Conservation (phyloP, 2,797 vertebrate species). For the Gobio occitaniae region DNA sequence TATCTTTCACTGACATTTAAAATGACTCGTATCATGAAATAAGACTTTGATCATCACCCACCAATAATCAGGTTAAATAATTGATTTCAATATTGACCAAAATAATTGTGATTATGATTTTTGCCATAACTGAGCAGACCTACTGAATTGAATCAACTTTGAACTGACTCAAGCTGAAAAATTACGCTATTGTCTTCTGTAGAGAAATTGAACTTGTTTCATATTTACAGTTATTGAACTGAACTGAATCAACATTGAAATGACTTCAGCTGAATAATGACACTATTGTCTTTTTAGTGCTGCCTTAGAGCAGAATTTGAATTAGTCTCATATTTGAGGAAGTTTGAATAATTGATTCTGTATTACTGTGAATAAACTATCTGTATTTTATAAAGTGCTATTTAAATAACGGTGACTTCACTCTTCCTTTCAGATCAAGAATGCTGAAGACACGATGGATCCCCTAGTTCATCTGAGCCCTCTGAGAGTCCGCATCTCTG, state of each 20-base stretch:
- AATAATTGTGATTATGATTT: too few relatives aligned
- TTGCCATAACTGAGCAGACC: too few relatives aligned
- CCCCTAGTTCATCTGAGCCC: conserved; percentile 65
- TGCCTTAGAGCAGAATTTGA: background rate
- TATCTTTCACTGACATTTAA: too few relatives aligned
- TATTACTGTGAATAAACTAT: background rate
- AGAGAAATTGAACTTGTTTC: background rate
- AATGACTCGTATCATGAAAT: too few relatives aligned
- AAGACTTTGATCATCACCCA: too few relatives aligned
- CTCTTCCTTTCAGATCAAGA: conserved; percentile 68
- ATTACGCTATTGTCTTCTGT: background rate
- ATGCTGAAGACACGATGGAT: conserved; percentile 78
- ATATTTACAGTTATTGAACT: background rate
- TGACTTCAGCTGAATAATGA: background rate
- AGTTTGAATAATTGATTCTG: background rate
- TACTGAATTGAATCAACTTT: background rate
- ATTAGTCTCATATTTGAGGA: background rate
- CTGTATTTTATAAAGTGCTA: background rate
- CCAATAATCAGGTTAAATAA: too few relatives aligned
- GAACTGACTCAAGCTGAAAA: background rate
- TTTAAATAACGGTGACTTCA: background rate
- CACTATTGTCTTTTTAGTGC: background rate
- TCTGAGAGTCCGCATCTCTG: conserved; percentile 59
- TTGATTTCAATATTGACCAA: too few relatives aligned
- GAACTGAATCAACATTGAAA: background rate